A percentile compares a stretch with the other conserved stretches of the same genome.
These are phyloP conservation scores for Phania funesta DNA, from an alignment of 2,888 invertebrate species.

Conservation along the genomic window DNA sequence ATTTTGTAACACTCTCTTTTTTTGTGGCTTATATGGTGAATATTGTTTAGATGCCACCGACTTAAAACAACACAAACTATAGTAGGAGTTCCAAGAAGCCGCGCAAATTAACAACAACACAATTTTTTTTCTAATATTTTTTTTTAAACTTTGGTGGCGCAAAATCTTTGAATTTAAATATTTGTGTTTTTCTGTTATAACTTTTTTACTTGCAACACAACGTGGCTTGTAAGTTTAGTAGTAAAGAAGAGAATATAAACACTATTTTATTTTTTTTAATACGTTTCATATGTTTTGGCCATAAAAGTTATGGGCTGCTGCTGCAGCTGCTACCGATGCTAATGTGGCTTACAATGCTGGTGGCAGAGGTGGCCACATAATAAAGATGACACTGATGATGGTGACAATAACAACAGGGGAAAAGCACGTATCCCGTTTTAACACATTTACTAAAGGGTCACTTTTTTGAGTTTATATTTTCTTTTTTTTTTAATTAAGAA, in stretches of 20 bases:
- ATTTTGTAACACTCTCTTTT: conserved; percentile 7
- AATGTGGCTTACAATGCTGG: conserved; percentile 1
- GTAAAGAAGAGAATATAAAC: conserved; percentile 37
- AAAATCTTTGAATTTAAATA: conserved; percentile 53
- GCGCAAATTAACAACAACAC: conserved; percentile 54
- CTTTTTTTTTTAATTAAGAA: conserved; percentile 23
- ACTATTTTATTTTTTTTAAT: conserved; percentile 10
- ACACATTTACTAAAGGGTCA: conserved; percentile 49
- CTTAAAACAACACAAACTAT: background rate
- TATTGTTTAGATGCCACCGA: conserved; percentile 22
- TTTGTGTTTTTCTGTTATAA: conserved; percentile 16
- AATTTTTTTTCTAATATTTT: background rate
- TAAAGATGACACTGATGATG: conserved; percentile 37
- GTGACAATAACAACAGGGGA: conserved; percentile 10
- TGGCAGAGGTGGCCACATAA: conserved; percentile 22
- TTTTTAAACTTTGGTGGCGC: conserved; percentile 49
- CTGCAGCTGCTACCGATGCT: conserved; percentile 19
- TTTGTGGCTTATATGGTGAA: background rate
- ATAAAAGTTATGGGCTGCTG: conserved; percentile 31
- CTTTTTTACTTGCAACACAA: conserved; percentile 41
- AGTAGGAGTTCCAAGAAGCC: conserved; percentile 32
- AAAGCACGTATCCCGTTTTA: conserved; percentile 42
- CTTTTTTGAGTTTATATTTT: conserved; percentile 5
- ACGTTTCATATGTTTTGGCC: conserved; percentile 11
- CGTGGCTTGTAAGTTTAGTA: conserved; percentile 38